Evolutionary conservation across 2,888 invertebrate species (phyloP), one percentile per base, ranked within the genome.

Genomic region (Athalia cordata): DNA sequence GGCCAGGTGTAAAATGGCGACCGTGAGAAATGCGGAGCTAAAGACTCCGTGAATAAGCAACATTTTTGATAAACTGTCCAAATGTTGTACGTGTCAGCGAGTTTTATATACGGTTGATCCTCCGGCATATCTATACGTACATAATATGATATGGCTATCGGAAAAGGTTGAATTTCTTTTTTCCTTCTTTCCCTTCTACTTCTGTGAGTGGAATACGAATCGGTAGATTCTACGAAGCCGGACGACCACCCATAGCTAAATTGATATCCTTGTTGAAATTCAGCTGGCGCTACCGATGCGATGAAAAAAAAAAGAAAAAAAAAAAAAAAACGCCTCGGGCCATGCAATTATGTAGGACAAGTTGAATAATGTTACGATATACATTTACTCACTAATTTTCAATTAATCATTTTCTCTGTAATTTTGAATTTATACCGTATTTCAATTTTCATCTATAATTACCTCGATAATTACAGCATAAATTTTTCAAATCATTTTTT

Each of bases 51-150:
- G 11, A 13, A 6, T 11, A 45, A 72, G n/a, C 13, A 72, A 59
- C 72, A 72, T 72, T 72, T 72, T 59, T 45, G 47, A 70, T n/a
- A 57, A 59, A 72, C 72, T 72, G 72, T 43, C 59, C 47, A 29
- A 45, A 47, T 9, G 9, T 45, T n/a, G 57, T 57, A 47, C 57
- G 72, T 57, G 72, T 45, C 72, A 13, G n/a, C 47, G 57, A 57
- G 45, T 72, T 72, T 59, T 72, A 72, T 72, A 72, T 47, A 8
- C 72, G 59, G 43, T 52, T 59, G 52, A 59, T 45, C 57, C 47
- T 66, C 66, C 49, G 3, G 9, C 29, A 43, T 68, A 55, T 68
- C 52, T 68, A 50, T 50, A 50, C n/a, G 13, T 9, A 15, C 52
- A n/a, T 55, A 52, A 68, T 68, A 55, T 59, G 29, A n/a, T 43